A percentile compares a stretch with the other conserved stretches of the same genome.
phyloP scores from a whole-genome alignment of 2,797 vertebrate genomes.

The Micropoecilia bifurca region DNA sequence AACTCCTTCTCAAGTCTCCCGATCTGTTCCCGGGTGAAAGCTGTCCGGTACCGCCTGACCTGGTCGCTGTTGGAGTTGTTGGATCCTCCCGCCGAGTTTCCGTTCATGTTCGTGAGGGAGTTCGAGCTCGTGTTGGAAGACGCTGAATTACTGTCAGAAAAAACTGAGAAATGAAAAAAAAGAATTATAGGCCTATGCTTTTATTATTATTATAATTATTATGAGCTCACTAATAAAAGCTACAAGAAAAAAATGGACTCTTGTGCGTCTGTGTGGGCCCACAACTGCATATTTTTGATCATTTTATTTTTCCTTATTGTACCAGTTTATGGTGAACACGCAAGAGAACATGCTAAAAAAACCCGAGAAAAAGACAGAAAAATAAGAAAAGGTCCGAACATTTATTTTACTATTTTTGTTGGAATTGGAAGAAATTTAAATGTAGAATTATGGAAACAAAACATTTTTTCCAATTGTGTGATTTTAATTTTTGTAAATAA shows the following conservation, averaged over 20 bases:
- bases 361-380: background rate
- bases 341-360: background rate
- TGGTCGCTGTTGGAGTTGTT: conserved; percentile 88
- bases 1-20: conserved; percentile 88
- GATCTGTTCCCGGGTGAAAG: conserved; percentile 88
- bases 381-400: too few relatives aligned
- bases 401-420: background rate
- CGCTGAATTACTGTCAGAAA: conserved; percentile 89
- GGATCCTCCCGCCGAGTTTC: conserved; percentile 85
- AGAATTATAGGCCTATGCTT: conserved; percentile 5
- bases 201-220: too few relatives aligned
- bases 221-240: background rate
- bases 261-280: background rate
- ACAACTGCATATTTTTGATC: background rate
- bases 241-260: background rate
- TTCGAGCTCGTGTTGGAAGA: conserved; percentile 86
- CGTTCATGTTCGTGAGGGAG: conserved; percentile 86
- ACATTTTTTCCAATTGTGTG: background rate
- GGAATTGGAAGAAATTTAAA: background rate
- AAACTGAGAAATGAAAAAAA: conserved; percentile 77
- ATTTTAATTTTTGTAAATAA: background rate
- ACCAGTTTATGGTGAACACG: background rate
- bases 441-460: background rate
- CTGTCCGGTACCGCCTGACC: conserved; percentile 90
- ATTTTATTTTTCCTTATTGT: background rate